Base-by-base conservation (phyloP, 2,113 vertebrate species). In the Bufo gargarizans region DNA sequence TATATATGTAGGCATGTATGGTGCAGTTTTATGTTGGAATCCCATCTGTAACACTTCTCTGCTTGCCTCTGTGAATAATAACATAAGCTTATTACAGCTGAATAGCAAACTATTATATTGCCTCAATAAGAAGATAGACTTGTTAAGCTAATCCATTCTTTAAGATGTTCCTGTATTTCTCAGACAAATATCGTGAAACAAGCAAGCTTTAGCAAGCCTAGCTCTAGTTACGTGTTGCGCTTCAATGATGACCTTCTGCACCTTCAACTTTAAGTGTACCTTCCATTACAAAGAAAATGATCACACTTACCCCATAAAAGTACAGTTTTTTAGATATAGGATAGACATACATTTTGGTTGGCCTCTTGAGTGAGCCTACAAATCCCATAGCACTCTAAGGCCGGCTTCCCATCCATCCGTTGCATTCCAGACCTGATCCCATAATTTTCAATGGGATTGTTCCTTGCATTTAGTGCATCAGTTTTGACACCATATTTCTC, bases 101-200 rank as follows among this genome's bases (percentile, higher is more conserved):
- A 71, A 83, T 33, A 69, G 49, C 47, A 55, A 22, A 49, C 43
- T 55, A 16, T 53, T 50, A 49, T 45, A 47, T 74, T 19, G 56
- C 22, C 20, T 84, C 13, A 13, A n/a, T 47, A 71, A 55, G 63
- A 84, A 56, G 77, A 56, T 58, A 80, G 50, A 58, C 59, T 77
- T 77, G 47, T 77, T 77, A 77, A 50, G 53, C 74, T 50, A 77
- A 77, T 80, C 77, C 77, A 80, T 59, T n/a, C 53, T 80, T 33
- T 22, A 80, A 80, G 77, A 55, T 80, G 55, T 59, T 80, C n/a
- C 45, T 33, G 77, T 59, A 53, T 56, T 59, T 55, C 43, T 55
- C 77, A 20, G 49, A 56, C n/a, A 56, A 79, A 79, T 58, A 58
- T 17, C 7, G 20, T 50, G 49, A 50, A 77, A 47, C 49, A 53